Evolutionary conservation across 2,797 vertebrate species (phyloP).

Genomic region (Typhlichthys eigenmanni): DNA sequence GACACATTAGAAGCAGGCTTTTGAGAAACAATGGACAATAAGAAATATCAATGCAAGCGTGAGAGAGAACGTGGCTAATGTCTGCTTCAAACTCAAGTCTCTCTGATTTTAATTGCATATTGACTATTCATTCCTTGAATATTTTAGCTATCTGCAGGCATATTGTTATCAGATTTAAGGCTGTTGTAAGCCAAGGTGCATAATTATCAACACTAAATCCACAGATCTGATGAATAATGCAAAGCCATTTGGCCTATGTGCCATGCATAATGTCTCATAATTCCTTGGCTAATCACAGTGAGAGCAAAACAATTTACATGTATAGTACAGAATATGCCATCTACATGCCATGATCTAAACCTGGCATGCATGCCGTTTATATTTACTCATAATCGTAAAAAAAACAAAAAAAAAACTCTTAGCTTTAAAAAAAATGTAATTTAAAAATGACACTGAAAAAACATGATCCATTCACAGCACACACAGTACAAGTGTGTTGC

Average conservation of each 20-base stretch:
- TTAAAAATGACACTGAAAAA: conserved; percentile 18
- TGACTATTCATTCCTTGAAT: conserved; percentile 14
- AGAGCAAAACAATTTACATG: conserved; percentile 28
- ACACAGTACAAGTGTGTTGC: conserved; percentile 17
- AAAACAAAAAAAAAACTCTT: no score
- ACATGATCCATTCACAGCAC: conserved; percentile 15
- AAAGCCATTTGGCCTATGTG: conserved; percentile 39
- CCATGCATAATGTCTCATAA: conserved; percentile 49
- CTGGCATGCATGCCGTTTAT: not conserved
- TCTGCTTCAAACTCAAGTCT: no score
- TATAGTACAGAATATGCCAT: not conserved
- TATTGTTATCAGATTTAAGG: conserved; percentile 39
- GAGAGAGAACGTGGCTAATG: no score
- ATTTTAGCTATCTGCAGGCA: conserved; percentile 18
- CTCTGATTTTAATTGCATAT: no score
- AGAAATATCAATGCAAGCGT: no score
- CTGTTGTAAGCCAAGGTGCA: conserved; percentile 51
- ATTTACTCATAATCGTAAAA: conserved; percentile 28
- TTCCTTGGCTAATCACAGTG: conserved; percentile 43
- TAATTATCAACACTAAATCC: conserved; percentile 7
- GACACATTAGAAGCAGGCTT: no score
- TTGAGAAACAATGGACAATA: no score
- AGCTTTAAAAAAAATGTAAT: not conserved
- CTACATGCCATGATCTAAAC: conserved; percentile 33
- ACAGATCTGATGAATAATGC: conserved; percentile 55